These are phyloP conservation scores for Drosophila baimaii DNA, from an alignment of 1,140 invertebrate genomes.

Conservation along the genomic window DNA sequence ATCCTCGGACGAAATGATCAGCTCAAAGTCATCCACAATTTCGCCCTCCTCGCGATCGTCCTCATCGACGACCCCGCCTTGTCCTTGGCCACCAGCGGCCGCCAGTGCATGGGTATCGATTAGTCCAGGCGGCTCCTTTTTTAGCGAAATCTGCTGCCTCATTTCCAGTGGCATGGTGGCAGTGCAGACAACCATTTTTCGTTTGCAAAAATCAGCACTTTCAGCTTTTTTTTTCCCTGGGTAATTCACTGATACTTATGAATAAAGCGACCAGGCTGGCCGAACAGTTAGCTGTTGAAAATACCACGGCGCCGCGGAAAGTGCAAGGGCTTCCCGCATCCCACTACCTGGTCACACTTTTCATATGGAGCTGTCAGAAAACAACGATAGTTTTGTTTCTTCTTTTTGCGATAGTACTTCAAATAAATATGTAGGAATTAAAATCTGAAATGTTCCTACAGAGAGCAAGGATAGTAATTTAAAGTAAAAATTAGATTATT, in stretches of 20 bases:
- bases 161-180: slow-evolving; percentile 15
- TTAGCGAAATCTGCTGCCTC: background rate
- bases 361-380: background rate
- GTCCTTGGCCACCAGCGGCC: background rate
- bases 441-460: too few relatives aligned
- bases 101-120: background rate
- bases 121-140: background rate
- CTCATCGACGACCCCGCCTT: slow-evolving; percentile 12
- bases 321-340: background rate
- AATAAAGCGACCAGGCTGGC: slow-evolving; percentile 1
- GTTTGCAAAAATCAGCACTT: slow-evolving; percentile 4
- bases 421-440: too few relatives aligned
- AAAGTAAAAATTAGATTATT: too few relatives aligned
- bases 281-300: background rate
- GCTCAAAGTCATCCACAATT: slow-evolving; percentile 80
- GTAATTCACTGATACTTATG: slow-evolving; percentile 20
- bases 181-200: slow-evolving; percentile 29
- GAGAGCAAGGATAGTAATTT: too few relatives aligned
- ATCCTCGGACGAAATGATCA: slow-evolving; percentile 79
- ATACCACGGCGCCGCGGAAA: background rate
- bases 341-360: background rate
- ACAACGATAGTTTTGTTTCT: background rate
- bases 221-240: slow-evolving; percentile 8
- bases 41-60: slow-evolving; percentile 78
- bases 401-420: background rate